Conservation (phyloP, 2,888 invertebrate genomes). For the Drosophila suboccidentalis region DNA sequence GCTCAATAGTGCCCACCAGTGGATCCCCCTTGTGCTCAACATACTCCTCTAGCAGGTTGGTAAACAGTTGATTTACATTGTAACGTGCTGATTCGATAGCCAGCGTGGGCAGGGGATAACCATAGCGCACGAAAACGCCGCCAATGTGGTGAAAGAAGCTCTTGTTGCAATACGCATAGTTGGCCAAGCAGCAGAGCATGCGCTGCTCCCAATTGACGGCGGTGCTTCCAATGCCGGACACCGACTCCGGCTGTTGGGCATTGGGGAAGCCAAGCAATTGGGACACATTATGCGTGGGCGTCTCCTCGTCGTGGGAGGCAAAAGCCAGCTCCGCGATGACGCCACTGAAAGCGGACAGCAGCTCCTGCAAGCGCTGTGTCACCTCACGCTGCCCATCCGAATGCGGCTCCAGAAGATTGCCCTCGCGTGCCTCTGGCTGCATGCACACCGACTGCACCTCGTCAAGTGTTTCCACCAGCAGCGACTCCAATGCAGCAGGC, state of each 20-base stretch:
- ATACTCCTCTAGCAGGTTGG: conserved; percentile 90
- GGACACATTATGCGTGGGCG: conserved; percentile 87
- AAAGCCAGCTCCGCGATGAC: conserved; percentile 91
- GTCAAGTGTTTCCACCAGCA: conserved; percentile 91
- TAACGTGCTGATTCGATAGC: conserved; percentile 90
- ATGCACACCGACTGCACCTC: conserved; percentile 90
- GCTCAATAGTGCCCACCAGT: conserved; percentile 97
- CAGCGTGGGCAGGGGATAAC: conserved; percentile 91
- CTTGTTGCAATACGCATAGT: conserved; percentile 93
- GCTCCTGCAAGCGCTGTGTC: conserved; percentile 87
- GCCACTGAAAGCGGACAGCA: conserved; percentile 88
- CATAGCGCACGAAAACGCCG: conserved; percentile 88
- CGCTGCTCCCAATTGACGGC: conserved; percentile 91
- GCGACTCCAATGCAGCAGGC: conserved; percentile 91
- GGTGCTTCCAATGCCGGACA: conserved; percentile 66
- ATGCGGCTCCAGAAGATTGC: conserved; percentile 85
- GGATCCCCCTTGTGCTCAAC: conserved; percentile 97
- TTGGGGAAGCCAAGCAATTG: conserved; percentile 89
- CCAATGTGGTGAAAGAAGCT: conserved; percentile 91
- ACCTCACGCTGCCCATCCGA: conserved; percentile 85
- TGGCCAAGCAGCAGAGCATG: conserved; percentile 94
- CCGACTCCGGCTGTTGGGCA: conserved; percentile 77
- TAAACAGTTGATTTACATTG: conserved; percentile 86
- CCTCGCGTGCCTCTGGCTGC: conserved; percentile 88
- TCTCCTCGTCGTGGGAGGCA: conserved; percentile 88